These are phyloP conservation scores for Stictocephala bisonia DNA, from an alignment of 2,888 invertebrate species.

Conservation along the genomic window DNA sequence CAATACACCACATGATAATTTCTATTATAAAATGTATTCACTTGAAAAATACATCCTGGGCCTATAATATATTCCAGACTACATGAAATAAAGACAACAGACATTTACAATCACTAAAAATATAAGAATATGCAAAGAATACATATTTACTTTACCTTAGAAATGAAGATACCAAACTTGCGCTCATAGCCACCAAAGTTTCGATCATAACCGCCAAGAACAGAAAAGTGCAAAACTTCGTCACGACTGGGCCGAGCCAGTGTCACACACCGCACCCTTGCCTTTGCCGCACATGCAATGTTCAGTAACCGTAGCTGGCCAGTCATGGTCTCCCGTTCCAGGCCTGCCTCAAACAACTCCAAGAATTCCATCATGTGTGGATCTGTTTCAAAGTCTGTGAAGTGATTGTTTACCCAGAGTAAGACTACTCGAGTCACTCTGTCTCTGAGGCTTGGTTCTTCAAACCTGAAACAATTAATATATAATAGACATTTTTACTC, in stretches of 20 bases:
- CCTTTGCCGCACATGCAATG: conserved; percentile 98
- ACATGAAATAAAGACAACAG: too few relatives aligned
- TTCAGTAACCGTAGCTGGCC: conserved; percentile 82
- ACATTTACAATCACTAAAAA: too few relatives aligned
- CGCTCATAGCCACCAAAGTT: conserved; percentile 93
- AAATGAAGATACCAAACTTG: conserved; percentile 93
- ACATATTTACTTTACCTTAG: conserved; percentile 68
- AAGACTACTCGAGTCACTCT: conserved; percentile 95
- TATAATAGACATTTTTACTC: too few relatives aligned
- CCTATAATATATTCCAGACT: too few relatives aligned
- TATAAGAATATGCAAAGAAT: neutral
- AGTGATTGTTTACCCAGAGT: conserved; percentile 99
- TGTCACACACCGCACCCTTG: conserved; percentile 90
- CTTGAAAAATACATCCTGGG: too few relatives aligned
- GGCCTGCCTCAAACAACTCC: conserved; percentile 86
- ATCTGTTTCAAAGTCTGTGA: conserved; percentile 97
- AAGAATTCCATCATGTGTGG: conserved; percentile 96
- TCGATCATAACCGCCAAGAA: conserved; percentile 92
- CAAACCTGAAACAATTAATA: conserved; percentile 69
- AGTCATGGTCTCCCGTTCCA: conserved; percentile 88
- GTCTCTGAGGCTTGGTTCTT: conserved; percentile 80
- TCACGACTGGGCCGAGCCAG: conserved; percentile 93
- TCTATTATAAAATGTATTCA: too few relatives aligned
- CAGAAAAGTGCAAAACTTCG: conserved; percentile 92
- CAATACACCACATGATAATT: too few relatives aligned